Evolutionary conservation across 2,113 vertebrate genomes (phyloP).

Genomic region (Talpa occidentalis): DNA sequence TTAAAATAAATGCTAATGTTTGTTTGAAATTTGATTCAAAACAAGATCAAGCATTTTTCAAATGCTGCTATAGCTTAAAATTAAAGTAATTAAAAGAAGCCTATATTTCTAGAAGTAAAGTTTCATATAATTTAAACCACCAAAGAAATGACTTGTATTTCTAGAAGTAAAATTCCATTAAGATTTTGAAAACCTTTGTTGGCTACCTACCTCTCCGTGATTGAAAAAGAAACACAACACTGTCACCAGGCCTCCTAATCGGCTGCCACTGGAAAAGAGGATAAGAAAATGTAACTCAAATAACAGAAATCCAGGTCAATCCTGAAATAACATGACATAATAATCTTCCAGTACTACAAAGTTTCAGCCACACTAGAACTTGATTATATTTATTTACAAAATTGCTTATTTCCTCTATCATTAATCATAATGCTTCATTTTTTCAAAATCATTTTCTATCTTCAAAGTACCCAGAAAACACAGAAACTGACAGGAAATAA

Average conservation of each 20-base stretch:
- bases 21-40: slow-evolving; percentile 27
- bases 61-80: neutral
- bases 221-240: slow-evolving; percentile 97
- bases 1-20: neutral
- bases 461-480: neutral
- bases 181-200: neutral
- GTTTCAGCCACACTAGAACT: neutral
- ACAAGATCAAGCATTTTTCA: neutral
- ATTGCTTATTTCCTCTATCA: neutral
- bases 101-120: neutral
- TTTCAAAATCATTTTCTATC: neutral
- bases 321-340: fast-evolving
- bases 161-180: neutral
- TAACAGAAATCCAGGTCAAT: neutral
- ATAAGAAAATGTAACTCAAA: neutral
- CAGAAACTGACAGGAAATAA: neutral
- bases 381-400: neutral
- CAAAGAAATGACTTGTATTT: slow-evolving; percentile 65
- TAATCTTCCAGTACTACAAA: neutral
- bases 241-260: slow-evolving; percentile 92
- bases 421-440: neutral
- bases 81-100: neutral
- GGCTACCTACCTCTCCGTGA: slow-evolving; percentile 94
- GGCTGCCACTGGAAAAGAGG: slow-evolving; percentile 90
- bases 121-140: slow-evolving; percentile 42